These are phyloP conservation scores for Orthosia gothica DNA, from an alignment of 2,888 invertebrate species.

Conservation along the genomic window DNA sequence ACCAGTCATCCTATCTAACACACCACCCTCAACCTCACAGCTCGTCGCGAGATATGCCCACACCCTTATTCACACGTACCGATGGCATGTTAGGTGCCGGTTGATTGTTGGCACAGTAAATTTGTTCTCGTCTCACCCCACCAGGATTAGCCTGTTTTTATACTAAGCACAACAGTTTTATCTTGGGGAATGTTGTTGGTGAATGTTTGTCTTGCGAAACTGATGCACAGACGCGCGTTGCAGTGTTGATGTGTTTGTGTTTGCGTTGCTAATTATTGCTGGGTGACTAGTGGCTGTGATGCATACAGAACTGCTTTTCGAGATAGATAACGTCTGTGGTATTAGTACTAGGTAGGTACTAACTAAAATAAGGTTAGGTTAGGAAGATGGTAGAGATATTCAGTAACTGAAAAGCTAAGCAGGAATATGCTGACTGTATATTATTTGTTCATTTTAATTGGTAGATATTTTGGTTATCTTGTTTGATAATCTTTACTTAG, in stretches of 20 bases:
- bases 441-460: no score
- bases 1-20: not conserved
- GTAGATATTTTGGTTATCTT: no score
- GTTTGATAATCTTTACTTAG: no score
- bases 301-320: not conserved
- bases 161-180: conserved; percentile 87
- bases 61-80: conserved; percentile 80
- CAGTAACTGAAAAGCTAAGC: not conserved
- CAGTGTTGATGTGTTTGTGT: conserved; percentile 44
- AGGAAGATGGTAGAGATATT: not conserved
- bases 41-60: conserved; percentile 55
- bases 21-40: not conserved
- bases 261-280: conserved; percentile 27
- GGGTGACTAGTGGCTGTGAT: not conserved
- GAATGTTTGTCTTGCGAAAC: conserved; percentile 79
- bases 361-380: not conserved
- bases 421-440: not conserved
- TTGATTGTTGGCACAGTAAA: conserved; percentile 89
- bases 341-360: not conserved
- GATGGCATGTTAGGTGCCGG: conserved; percentile 85
- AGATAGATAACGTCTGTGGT: not conserved
- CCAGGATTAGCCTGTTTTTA: conserved; percentile 89
- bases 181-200: conserved; percentile 83
- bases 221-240: conserved; percentile 59
- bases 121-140: conserved; percentile 88